Evolutionary conservation across 2,113 vertebrate species (phyloP).

Genomic region (Channa maculata): DNA sequence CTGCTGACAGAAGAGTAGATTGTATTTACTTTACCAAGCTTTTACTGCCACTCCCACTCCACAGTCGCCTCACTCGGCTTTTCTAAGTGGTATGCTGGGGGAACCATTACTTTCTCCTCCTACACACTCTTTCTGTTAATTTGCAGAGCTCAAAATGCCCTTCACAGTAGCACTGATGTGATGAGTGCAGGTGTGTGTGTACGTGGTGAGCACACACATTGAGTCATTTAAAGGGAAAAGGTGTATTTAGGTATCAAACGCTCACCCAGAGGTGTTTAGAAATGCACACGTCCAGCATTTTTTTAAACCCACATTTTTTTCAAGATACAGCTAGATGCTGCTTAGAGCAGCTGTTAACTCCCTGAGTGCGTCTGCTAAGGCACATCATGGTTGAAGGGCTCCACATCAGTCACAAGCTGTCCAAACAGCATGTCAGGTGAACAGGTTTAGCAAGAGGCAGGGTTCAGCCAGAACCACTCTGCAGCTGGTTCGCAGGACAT

Average conservation of each 20-base stretch:
- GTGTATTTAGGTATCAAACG: too few relatives aligned
- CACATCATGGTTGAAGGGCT: slow-evolving; percentile 32
- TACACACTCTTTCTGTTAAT: slow-evolving; percentile 36
- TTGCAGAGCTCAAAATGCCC: slow-evolving; percentile 51
- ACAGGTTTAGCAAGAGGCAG: slow-evolving; percentile 44
- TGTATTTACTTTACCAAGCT: slow-evolving; percentile 74
- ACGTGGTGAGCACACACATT: neutral
- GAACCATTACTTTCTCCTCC: slow-evolving; percentile 45
- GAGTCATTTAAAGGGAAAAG: too few relatives aligned
- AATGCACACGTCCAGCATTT: slow-evolving; percentile 34
- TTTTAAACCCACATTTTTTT: too few relatives aligned
- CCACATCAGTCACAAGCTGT: slow-evolving; percentile 67
- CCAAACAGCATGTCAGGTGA: slow-evolving; percentile 70
- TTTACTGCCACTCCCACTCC: slow-evolving; percentile 47
- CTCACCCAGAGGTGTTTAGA: neutral
- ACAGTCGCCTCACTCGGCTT: slow-evolving; percentile 12
- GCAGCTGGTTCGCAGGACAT: slow-evolving; percentile 61
- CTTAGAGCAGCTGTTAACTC: slow-evolving; percentile 50
- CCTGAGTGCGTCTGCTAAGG: slow-evolving; percentile 44
- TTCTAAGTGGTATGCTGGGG: slow-evolving; percentile 34
- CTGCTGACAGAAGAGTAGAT: slow-evolving; percentile 49
- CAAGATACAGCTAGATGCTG: slow-evolving; percentile 29
- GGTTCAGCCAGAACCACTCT: slow-evolving; percentile 47
- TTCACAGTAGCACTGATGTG: slow-evolving; percentile 45
- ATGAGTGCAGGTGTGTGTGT: neutral